Base-by-base conservation (phyloP, 2,888 invertebrate genomes). In the Choreutis nemorana region DNA sequence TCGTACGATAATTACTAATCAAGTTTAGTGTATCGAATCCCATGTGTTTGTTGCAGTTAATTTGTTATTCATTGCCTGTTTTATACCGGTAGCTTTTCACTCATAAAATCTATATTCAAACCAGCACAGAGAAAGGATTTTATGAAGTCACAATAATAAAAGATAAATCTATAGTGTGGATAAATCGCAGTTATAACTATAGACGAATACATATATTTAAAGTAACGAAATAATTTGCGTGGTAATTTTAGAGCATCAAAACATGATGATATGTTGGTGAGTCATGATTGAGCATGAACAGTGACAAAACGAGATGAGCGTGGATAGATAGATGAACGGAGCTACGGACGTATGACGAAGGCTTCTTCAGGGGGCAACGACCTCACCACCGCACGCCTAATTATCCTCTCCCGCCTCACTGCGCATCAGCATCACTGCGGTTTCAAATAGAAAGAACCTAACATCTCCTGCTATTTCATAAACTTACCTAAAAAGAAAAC, bases 301-400 rank as follows among this genome's bases (percentile, higher is more conserved):
- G 24, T 26, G 9, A 29, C 28, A 20, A 23, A 14, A 21, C 10
- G 10, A 23, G 20, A 29, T 8, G 14, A 7, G 8, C 7, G 16
- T 11, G 3, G 8, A 9, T 12, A 28, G 15, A 11, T 24, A 14
- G 16, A 7, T 16, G 12, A 23, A 15, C 5, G 14, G 25, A 31
- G 18, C 28, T 10, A 26, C 48, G 47, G 55, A 50, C 45, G 46
- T 48, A 23, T 14, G 24, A 45, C 41, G 45, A 48, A 58, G 60
- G 50, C 54, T 56, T 48, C 48, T 48, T 53, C 49, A 53, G 52
- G 48, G 48, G 56, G 54, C 56, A 61, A 48, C 51, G 47, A 51
- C 52, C 60, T 52, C 48, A 54, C 51, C 50, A 29, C 42, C 36
- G 24, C 39, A 34, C 45, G 41, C 51, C 59, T 66, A 65, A 70